A percentile compares a stretch with the other conserved stretches of the same genome.
phyloP scores from a whole-genome alignment of 2,113 vertebrate species.

The Pterocles orientalis region DNA sequence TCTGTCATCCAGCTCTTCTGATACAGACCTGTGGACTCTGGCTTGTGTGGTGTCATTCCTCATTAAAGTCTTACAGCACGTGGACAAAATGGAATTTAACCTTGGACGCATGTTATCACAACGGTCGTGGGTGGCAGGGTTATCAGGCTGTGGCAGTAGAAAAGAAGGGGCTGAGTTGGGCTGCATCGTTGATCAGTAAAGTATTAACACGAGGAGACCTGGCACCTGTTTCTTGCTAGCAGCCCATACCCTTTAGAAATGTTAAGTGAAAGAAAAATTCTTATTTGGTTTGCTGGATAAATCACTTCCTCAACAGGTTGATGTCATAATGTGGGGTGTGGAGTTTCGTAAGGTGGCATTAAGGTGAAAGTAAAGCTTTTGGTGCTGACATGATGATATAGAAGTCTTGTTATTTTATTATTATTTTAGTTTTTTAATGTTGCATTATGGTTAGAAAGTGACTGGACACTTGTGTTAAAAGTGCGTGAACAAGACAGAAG shows the following conservation, averaged over 20 bases:
- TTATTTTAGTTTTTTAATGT: background rate
- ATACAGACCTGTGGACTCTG: accelerated
- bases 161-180: background rate
- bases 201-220: background rate
- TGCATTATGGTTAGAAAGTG: background rate
- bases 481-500: background rate
- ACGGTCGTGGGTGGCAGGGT: background rate
- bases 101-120: accelerated
- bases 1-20: background rate
- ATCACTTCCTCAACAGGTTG: background rate
- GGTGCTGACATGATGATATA: background rate
- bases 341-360: background rate
- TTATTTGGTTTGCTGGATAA: background rate
- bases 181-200: background rate
- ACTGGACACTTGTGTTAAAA: background rate
- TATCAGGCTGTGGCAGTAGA: background rate
- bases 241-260: background rate
- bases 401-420: background rate
- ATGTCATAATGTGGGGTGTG: accelerated
- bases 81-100: background rate
- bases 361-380: background rate
- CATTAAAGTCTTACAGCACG: background rate
- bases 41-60: background rate
- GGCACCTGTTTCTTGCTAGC: background rate
- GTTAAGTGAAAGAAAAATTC: background rate